These are phyloP conservation scores for Vireo altiloquus DNA, from an alignment of 2,113 vertebrate genomes.

Conservation along the genomic window DNA sequence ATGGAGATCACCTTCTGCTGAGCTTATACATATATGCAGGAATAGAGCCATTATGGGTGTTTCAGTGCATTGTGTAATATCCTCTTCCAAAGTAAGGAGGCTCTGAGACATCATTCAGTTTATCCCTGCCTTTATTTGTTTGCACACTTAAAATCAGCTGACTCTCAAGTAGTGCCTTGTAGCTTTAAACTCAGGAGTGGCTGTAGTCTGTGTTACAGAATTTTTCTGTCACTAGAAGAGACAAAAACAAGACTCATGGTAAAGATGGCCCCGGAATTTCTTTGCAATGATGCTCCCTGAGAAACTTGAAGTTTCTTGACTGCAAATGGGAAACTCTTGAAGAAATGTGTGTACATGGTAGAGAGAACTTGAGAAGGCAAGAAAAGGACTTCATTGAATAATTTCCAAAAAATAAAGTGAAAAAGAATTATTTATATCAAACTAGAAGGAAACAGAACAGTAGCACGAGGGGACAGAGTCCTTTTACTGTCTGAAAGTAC, in stretches of 20 bases:
- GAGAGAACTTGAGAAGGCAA: neutral
- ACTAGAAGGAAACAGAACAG: neutral
- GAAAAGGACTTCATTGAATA: neutral
- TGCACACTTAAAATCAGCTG: neutral
- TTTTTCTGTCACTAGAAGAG: neutral
- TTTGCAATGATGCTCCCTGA: neutral
- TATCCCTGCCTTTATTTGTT: neutral
- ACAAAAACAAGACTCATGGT: neutral
- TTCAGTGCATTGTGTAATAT: neutral
- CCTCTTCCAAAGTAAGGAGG: conserved; percentile 4
- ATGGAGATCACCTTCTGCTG: conserved; percentile 14
- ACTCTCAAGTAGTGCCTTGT: neutral
- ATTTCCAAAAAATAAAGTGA: neutral
- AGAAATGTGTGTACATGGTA: neutral
- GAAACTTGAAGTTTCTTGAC: neutral
- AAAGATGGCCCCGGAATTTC: neutral
- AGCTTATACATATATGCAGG: neutral
- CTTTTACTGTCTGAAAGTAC: neutral
- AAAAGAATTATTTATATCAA: neutral
- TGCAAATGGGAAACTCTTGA: neutral
- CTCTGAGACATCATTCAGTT: neutral
- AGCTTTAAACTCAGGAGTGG: neutral
- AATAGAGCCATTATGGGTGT: neutral
- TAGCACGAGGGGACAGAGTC: neutral
- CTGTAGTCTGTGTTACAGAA: neutral